These are phyloP conservation scores for Oreochromis spilurus DNA, from an alignment of 2,113 vertebrate species.

Conservation along the genomic window DNA sequence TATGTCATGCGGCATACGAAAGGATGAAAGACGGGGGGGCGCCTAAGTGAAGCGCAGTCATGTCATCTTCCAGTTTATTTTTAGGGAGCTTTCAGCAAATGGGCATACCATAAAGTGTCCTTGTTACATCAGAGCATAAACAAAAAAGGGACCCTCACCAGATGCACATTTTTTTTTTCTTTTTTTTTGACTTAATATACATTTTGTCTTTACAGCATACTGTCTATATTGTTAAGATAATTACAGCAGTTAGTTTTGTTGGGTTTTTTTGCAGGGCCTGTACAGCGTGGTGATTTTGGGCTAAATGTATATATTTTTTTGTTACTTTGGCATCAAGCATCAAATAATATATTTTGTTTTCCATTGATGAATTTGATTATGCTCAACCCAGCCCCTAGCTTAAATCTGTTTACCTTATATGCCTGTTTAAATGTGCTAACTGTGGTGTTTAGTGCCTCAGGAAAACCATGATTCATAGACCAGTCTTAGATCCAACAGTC, in stretches of 20 bases:
- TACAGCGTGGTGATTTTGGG: not conserved
- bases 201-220: not conserved
- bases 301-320: accelerated
- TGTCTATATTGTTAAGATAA: not conserved
- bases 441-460: not conserved
- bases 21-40: not conserved
- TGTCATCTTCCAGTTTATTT: slow-evolving; percentile 7
- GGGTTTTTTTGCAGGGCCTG: not conserved
- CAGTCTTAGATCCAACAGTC: not conserved
- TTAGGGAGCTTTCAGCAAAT: not conserved
- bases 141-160: not conserved
- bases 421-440: not conserved
- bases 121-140: not conserved
- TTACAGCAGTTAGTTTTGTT: not conserved
- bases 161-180: not conserved
- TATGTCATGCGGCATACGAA: not conserved
- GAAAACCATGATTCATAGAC: not conserved
- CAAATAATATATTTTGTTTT: not conserved
- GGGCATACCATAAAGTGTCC: not conserved
- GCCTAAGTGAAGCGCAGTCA: not conserved
- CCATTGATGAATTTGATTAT: not conserved
- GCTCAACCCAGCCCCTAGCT: not conserved
- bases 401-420: accelerated
- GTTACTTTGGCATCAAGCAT: not conserved
- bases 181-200: accelerated